Evolutionary conservation across 2,797 vertebrate species (phyloP), one percentile per base, ranked within the genome.

Genomic region (Orestias chungarensis): DNA sequence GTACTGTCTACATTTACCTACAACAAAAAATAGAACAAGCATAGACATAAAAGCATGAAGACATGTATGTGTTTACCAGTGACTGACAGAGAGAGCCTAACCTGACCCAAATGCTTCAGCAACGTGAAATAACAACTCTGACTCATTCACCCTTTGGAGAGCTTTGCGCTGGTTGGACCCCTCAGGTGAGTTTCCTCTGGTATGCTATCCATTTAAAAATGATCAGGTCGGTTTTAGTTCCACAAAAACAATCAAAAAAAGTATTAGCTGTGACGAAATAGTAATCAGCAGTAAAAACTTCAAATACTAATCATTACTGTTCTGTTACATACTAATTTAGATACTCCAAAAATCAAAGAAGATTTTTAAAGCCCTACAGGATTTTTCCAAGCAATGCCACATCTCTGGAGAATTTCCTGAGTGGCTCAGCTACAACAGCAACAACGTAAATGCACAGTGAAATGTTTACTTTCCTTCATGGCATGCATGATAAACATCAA

Each of bases 41-140:
- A n/a, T 23, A 42, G 29, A 64, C 25, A 14, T n/a, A 29, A 72
- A 65, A 1, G 1, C 38, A 68, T 18, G 8, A 38, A 18, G 18
- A 33, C 3, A 42, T 1, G 55, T 50, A 14, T 75, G 70, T 17
- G 43, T 29, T 35, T 40, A 40, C 23, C 20, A 61, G 40, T 20
- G 43, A n/a, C 35, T 11, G 17, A 33, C 1, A 61, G 67, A 46
- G 50, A 57, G 47, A 40, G 66, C n/a, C 67, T 66, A 71, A 79
- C 62, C 43, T 55, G 72, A 70, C 65, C 76, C 66, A 44, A 73
- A 42, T 71, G 82, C 67, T 71, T 69, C 43, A 68, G 67, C 40
- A 70, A 67, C 59, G 70, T 76, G 49, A 75, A 62, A 40, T 14
- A 81, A 83, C 52, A 52, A 44, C 78, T 81, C 72, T 38, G 65